Evolutionary conservation across 2,888 invertebrate species (phyloP).

Genomic region (Patella ulyssiponensis): DNA sequence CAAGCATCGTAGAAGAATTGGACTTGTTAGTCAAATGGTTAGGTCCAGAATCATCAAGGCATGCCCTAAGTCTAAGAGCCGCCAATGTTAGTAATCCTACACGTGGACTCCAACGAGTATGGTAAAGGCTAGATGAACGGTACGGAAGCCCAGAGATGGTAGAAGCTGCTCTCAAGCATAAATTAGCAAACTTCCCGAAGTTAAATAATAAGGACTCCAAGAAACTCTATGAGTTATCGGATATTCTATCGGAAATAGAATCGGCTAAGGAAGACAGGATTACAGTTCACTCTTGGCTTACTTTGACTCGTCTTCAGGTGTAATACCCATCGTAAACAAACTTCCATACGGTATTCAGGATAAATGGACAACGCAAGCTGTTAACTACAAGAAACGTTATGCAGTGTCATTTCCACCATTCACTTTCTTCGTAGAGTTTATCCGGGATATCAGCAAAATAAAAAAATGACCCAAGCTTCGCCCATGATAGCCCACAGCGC

Average conservation of each 20-base stretch:
- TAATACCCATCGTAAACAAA: conserved; percentile 40
- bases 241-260: too few species aligned
- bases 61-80: conserved; percentile 28
- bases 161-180: conserved; percentile 29
- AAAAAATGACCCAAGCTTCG: conserved; percentile 39
- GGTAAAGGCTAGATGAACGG: conserved; percentile 36
- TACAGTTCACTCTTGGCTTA: conserved; percentile 33
- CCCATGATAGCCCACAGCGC: background rate
- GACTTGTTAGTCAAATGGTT: conserved; percentile 32
- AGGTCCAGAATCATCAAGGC: conserved; percentile 29
- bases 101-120: conserved; percentile 26
- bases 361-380: conserved; percentile 41
- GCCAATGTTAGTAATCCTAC: conserved; percentile 25
- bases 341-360: too few species aligned
- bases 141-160: conserved; percentile 37
- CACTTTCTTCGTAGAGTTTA: conserved; percentile 34
- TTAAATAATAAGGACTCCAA: conserved; percentile 32
- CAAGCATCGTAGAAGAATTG: conserved; percentile 23
- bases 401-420: conserved; percentile 41
- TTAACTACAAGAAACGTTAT: conserved; percentile 33
- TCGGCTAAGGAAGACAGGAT: conserved; percentile 29
- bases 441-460: conserved; percentile 29
- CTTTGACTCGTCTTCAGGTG: conserved; percentile 38
- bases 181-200: conserved; percentile 36
- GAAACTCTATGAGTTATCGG: too few species aligned